A percentile compares a stretch with the other conserved stretches of the same genome.
Conservation (phyloP, 1,140 invertebrate genomes). For the Periplaneta americana region DNA sequence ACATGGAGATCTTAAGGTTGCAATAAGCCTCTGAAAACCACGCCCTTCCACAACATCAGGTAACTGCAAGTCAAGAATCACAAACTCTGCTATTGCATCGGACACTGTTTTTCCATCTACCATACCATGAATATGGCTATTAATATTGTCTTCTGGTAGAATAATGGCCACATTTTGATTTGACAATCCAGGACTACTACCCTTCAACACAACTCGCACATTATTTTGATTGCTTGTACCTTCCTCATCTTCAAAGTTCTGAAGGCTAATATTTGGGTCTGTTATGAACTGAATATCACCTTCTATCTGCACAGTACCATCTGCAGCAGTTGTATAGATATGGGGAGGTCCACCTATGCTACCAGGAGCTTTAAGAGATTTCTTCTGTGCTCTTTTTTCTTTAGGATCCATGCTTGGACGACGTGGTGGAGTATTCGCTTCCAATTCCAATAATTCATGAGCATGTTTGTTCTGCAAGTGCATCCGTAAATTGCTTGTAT, state of each 20-base stretch:
- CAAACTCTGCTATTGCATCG: conserved; percentile 43
- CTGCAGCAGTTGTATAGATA: conserved; percentile 40
- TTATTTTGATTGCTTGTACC: conserved; percentile 5
- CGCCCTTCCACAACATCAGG: conserved; percentile 44
- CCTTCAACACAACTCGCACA: conserved; percentile 35
- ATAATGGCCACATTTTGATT: conserved; percentile 32
- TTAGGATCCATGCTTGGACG: conserved; percentile 26
- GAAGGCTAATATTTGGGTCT: conserved; percentile 35
- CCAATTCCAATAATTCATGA: conserved; percentile 40
- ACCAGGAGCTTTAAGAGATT: conserved; percentile 29
- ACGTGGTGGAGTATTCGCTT: conserved; percentile 27
- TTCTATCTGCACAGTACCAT: conserved; percentile 43
- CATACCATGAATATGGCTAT: neutral
- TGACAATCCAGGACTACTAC: conserved; percentile 18
- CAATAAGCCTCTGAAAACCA: conserved; percentile 45
- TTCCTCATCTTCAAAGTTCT: conserved; percentile 33
- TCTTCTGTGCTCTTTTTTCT: conserved; percentile 38
- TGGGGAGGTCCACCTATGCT: conserved; percentile 23
- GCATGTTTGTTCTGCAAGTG: conserved; percentile 56
- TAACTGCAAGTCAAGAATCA: conserved; percentile 42
- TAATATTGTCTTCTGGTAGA: conserved; percentile 30
- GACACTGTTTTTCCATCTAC: conserved; percentile 35
- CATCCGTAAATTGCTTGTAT: conserved; percentile 55
- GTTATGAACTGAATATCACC: conserved; percentile 42
- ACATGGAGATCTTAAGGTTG: conserved; percentile 43